Evolutionary conservation across 2,113 vertebrate genomes (phyloP), one percentile per base, ranked within the genome.

Genomic region (Ptilorrhoa leucosticta): DNA sequence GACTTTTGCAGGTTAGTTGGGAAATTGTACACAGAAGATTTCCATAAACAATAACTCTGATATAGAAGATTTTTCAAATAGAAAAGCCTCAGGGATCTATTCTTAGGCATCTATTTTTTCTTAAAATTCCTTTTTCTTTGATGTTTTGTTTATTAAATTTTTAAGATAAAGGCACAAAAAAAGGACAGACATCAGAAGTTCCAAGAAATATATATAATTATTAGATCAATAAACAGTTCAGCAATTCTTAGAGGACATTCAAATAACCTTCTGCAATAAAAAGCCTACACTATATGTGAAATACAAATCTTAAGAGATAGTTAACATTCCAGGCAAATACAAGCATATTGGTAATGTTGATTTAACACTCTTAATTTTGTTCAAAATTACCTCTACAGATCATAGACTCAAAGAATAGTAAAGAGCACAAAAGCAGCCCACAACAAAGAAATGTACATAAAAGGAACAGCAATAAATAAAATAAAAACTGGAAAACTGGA

Each of bases 281-380:
- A 96, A 78, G 31, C 53, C 79, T 57, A 35, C 33, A 37, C 30
- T 63, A 22, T 47, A 92, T 86, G 68, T 68, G 90, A 95, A 95
- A 91, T 66, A 93, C 87, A 91, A 80, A 91, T 73, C 82, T 92
- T 92, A 92, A 50, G 15, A 86, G 39, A 86, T 70, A 81, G 88
- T 93, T 96, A 92, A 64, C 51, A 92, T 93, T 93, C 68, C 48
- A 94, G 57, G 15, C 51, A 92, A 96, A 95, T 86, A 80, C 40
- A 78, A 73, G 39, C 20, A 71, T 54, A 87, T 78, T 93, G 71
- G 79, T 83, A 89, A 90, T 68, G 82, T 92, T 95, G 88, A 97
- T 97, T 96, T 95, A 96, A 42, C 60, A 88, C 44, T 83, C 90
- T 93, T 96, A 96, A 95, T 93, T 96, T 95, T 75, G 60, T 90